Conservation (phyloP, 2,113 vertebrate species). For the Apaloderma vittatum region DNA sequence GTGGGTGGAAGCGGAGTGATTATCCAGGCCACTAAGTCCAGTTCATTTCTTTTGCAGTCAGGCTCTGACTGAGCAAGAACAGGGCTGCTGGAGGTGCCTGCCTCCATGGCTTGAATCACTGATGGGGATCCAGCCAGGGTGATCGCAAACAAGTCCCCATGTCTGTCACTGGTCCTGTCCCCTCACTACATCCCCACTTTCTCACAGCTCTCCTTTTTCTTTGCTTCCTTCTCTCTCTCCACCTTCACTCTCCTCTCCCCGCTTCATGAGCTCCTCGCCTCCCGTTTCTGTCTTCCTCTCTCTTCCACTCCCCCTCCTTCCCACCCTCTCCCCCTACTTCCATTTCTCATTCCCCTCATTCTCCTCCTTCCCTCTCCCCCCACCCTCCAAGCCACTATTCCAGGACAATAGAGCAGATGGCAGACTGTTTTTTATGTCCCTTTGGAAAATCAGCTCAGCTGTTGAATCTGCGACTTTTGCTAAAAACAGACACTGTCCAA, state of each 20-base stretch:
- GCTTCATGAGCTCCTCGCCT: not conserved
- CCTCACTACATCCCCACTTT: not conserved
- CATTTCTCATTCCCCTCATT: not conserved
- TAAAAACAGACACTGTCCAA: conserved; percentile 69
- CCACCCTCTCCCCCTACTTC: not conserved
- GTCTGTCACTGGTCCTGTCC: not conserved
- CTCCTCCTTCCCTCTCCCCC: conserved; percentile 43
- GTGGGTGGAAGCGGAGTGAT: conserved; percentile 20
- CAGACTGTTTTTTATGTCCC: conserved; percentile 68
- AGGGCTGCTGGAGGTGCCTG: not conserved
- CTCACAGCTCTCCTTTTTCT: not conserved
- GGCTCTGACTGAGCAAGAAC: not conserved
- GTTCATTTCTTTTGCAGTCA: not conserved
- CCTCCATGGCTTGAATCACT: not conserved
- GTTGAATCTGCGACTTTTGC: conserved; percentile 71
- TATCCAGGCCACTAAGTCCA: not conserved
- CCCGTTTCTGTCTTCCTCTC: not conserved
- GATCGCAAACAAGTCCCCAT: not conserved
- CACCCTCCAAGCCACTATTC: conserved; percentile 61
- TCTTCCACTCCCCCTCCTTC: not conserved
- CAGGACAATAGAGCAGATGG: conserved; percentile 83
- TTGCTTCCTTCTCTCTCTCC: not conserved
- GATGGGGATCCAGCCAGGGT: not conserved
- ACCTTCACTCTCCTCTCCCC: not conserved
- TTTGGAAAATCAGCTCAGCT: conserved; percentile 71